phyloP scores from a whole-genome alignment of 2,888 invertebrate species.

The Proisotoma minuta region DNA sequence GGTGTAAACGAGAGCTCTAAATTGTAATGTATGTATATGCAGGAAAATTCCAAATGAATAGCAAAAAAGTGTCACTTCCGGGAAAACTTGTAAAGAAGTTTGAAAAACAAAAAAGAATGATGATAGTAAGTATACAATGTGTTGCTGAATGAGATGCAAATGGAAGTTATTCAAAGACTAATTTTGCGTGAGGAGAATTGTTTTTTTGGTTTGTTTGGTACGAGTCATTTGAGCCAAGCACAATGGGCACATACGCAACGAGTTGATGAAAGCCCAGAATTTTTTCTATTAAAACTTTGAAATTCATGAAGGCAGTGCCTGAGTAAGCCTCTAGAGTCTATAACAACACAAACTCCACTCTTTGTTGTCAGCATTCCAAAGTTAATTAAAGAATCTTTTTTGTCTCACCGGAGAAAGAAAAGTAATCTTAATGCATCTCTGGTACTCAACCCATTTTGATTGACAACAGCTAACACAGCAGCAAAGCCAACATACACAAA shows the following conservation, averaged over 20 bases:
- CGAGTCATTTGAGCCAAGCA: neutral
- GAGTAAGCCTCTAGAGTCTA: neutral
- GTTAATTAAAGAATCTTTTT: conserved; percentile 47
- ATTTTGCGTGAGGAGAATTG: neutral
- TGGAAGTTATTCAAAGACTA: neutral
- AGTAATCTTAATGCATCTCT: conserved; percentile 47
- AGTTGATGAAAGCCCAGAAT: neutral
- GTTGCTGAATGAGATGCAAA: neutral
- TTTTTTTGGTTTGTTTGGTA: neutral
- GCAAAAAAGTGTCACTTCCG: too few relatives aligned
- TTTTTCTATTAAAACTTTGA: neutral
- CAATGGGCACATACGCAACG: neutral
- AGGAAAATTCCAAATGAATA: too few relatives aligned
- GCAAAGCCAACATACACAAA: conserved; percentile 5
- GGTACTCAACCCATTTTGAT: conserved; percentile 33
- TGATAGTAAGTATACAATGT: neutral
- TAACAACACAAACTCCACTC: neutral
- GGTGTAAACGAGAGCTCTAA: too few relatives aligned
- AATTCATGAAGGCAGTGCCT: neutral
- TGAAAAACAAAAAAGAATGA: neutral
- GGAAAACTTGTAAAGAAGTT: too few relatives aligned
- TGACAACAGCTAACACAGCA: conserved; percentile 35
- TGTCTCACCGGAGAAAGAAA: conserved; percentile 45
- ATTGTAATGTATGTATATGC: too few relatives aligned
- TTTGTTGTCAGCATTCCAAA: conserved; percentile 44